Conservation (phyloP, 2,797 vertebrate genomes). For the Lacerta viridis region DNA sequence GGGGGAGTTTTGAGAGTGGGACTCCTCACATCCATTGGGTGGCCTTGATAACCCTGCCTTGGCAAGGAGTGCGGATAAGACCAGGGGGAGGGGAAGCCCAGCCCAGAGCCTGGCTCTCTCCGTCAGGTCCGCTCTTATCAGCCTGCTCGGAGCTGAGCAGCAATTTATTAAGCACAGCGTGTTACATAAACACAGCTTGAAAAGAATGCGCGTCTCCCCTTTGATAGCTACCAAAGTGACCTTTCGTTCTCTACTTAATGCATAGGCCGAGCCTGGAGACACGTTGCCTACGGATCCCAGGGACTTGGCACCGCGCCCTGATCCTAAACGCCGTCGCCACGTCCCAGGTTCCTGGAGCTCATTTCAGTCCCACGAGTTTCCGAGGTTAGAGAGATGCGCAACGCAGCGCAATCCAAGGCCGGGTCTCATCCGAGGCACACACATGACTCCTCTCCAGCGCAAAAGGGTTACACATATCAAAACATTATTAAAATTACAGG, state of each 20-base stretch:
- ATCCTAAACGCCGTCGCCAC: not conserved
- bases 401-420: not conserved
- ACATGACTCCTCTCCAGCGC: not conserved
- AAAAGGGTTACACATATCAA: not conserved
- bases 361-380: not conserved
- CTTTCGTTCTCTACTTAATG: slow-evolving; percentile 47
- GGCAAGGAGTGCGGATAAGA: slow-evolving; percentile 61
- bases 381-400: not conserved
- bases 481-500: not conserved
- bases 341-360: not conserved
- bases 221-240: slow-evolving; percentile 76
- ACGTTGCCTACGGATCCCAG: not conserved
- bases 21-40: slow-evolving; percentile 71
- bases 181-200: slow-evolving; percentile 78
- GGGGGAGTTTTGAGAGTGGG: slow-evolving; percentile 55
- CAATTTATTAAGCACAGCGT: slow-evolving; percentile 76
- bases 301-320: not conserved
- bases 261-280: slow-evolving; percentile 2
- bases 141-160: slow-evolving; percentile 68
- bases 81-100: slow-evolving; percentile 10
- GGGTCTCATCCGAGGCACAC: too few species aligned
- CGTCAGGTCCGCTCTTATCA: slow-evolving; percentile 77
- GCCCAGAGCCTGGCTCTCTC: slow-evolving; percentile 70
- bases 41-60: slow-evolving; percentile 78
- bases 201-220: slow-evolving; percentile 67